phyloP scores from a whole-genome alignment of 2,797 vertebrate genomes.

The Pipistrellus pygmaeus region DNA sequence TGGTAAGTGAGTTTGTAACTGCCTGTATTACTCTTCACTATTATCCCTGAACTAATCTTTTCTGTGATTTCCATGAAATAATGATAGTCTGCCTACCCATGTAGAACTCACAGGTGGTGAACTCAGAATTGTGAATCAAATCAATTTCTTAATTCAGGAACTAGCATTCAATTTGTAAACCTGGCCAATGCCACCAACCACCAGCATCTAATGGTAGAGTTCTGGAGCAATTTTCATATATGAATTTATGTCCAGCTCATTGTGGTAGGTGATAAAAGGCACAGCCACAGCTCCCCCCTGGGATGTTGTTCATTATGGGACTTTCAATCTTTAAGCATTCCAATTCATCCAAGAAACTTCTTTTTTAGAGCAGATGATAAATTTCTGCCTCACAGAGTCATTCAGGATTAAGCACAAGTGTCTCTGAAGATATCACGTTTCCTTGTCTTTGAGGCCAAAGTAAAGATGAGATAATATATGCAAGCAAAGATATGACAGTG shows the following conservation, averaged over 20 bases:
- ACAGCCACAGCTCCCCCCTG: constrained; percentile 96
- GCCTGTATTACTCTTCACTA: constrained; percentile 97
- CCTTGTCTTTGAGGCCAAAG: background rate
- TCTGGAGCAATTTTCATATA: background rate
- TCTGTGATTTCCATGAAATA: constrained; percentile 99
- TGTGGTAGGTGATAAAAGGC: constrained; percentile 94
- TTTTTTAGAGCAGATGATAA: background rate
- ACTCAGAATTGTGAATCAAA: constrained; percentile 98
- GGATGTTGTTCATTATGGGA: constrained; percentile 98
- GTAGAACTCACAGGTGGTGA: constrained; percentile 99
- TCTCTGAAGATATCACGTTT: background rate
- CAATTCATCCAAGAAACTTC: background rate
- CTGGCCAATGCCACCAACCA: constrained; percentile 97
- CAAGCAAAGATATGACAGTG: background rate
- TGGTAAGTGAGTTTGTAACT: constrained; percentile 95
- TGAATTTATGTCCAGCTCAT: constrained; percentile 96
- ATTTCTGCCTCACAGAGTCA: background rate
- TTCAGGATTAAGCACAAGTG: background rate
- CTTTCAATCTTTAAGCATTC: constrained; percentile 93
- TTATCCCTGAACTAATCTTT: constrained; percentile 94
- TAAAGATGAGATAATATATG: background rate
- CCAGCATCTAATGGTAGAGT: constrained; percentile 92
- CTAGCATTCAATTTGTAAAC: constrained; percentile 97
- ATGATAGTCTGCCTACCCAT: constrained; percentile 99
- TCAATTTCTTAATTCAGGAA: constrained; percentile 99